Base-by-base conservation (phyloP, 64 coral and sea anemone genomes). In the Catalaphyllia jardinei region DNA sequence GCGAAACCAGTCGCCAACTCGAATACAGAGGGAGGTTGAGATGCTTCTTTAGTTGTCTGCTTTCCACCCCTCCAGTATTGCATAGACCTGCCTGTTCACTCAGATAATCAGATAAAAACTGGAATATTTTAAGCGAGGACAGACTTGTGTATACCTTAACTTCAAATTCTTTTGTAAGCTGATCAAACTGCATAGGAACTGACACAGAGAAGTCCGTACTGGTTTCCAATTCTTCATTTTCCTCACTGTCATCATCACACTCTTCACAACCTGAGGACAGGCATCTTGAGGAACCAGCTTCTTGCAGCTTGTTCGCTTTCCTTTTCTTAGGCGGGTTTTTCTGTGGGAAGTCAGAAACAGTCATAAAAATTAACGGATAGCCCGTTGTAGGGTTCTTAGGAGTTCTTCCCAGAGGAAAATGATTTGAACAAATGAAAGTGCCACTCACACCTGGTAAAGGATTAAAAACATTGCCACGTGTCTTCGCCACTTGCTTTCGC, bases 61-160 rank as follows among this genome's bases (percentile, higher is more conserved):
- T 95, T 91, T 62, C n/a, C 24, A 30, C 85, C 86, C 51, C 84
- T 87, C 94, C 94, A 95, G 60, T 95, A 95, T 27, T 95, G 89
- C 89, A 92, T 95, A 57, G 15, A 42, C 42, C 42, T 5, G 89
- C 89, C 77, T 95, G 91, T 28, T 42, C 38, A 31, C 38, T 28
- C 10, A 95, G 50, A 83, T 95, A 49, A 18, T 88, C 67, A 29
- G 92, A 92, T 9, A 95, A 8, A 31, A 82, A 88, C 33, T 92
- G 78, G 59, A 95, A 92, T 39, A 77, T 54, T 74, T 95, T 71
- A 20, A 86, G 83, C n/a, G 89, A 95, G 13, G 94, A 84, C 15
- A 95, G 72, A 51, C 84, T 86, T 39, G 86, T 95, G 50, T 38
- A 88, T 17, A 61, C 35, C 24, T 42, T 95, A 10, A 95, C 85